Evolutionary conservation across 1,140 invertebrate species (phyloP).

Genomic region (Venustaconcha ellipsiformis): DNA sequence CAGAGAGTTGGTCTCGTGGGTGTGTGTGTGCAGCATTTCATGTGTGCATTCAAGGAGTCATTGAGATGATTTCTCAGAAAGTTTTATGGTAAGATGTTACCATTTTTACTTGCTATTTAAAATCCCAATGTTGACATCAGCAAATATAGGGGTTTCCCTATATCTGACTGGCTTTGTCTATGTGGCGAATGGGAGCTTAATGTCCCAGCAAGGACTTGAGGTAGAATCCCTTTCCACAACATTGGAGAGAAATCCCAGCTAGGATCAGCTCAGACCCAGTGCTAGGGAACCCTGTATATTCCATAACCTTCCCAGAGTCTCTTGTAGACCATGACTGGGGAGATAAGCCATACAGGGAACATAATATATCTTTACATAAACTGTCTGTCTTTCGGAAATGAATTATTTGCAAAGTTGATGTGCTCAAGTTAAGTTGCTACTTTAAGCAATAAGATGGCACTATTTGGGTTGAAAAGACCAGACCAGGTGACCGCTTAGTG

Average conservation of each 20-base stretch:
- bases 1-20: no score
- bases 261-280: constrained; percentile 3
- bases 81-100: no score
- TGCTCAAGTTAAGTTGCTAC: no score
- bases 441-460: no score
- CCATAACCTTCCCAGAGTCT: constrained; percentile 24
- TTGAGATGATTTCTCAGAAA: no score
- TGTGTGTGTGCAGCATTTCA: no score
- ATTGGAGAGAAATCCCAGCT: constrained; percentile 16
- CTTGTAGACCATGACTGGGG: no score
- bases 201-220: constrained; percentile 8
- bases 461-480: no score
- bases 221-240: constrained; percentile 23
- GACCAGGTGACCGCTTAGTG: no score
- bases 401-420: no score
- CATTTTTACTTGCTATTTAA: no score
- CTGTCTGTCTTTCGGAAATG: not conserved
- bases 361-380: not conserved
- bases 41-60: no score
- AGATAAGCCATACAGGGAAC: constrained; percentile 30
- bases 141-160: constrained; percentile 12
- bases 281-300: constrained; percentile 21
- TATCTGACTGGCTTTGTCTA: constrained; percentile 4
- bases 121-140: constrained; percentile 20
- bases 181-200: constrained; percentile 24